phyloP scores from a whole-genome alignment of 2,797 vertebrate species.

The Eremophila alpestris region DNA sequence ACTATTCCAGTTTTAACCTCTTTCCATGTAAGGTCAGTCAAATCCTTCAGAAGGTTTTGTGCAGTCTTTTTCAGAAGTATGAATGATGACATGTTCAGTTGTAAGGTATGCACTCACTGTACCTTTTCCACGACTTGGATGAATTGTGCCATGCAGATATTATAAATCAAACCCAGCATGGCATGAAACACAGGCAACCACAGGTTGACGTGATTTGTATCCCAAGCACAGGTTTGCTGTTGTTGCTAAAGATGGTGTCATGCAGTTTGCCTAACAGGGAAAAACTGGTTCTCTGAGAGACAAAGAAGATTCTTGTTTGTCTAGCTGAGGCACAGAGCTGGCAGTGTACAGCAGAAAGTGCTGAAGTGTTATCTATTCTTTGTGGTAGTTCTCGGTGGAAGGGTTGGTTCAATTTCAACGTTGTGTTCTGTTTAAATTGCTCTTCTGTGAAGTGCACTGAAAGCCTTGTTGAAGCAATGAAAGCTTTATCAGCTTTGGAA shows the following conservation, averaged over 20 bases:
- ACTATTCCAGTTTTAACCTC: neutral
- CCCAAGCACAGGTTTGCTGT: neutral
- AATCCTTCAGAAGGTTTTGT: neutral
- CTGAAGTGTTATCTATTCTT: neutral
- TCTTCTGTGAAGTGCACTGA: neutral
- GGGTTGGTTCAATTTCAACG: neutral
- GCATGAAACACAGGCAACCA: neutral
- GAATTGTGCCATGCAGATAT: neutral
- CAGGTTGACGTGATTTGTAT: neutral
- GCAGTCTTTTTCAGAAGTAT: neutral
- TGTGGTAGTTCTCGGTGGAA: fast-evolving
- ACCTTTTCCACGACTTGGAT: neutral
- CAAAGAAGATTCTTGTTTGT: neutral
- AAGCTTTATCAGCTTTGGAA: neutral
- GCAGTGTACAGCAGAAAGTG: neutral
- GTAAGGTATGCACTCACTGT: neutral
- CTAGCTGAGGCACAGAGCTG: neutral
- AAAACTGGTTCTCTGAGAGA: neutral
- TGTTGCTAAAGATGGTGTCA: neutral
- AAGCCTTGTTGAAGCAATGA: neutral
- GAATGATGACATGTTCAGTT: neutral
- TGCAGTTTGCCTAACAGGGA: neutral
- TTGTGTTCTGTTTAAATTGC: neutral
- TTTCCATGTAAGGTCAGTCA: neutral
- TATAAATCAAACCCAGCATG: neutral